Evolutionary conservation across 2,797 vertebrate species (phyloP).

Genomic region (Myoxocephalus aenaeus): DNA sequence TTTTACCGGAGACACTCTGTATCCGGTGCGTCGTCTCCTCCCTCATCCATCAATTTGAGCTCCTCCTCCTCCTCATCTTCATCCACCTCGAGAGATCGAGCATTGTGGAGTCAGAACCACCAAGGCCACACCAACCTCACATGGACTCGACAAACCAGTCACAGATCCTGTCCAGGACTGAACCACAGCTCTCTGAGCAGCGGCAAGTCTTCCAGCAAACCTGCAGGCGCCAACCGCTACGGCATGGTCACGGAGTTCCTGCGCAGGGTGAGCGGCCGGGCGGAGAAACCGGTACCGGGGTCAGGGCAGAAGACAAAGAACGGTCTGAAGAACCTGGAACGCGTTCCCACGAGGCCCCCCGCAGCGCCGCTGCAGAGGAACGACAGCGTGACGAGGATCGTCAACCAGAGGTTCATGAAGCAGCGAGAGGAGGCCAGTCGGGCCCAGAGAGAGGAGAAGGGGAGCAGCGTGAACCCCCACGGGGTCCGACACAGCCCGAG

Average conservation of each 20-base stretch:
- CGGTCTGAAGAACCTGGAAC: conserved; percentile 82
- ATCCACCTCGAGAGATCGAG: conserved; percentile 84
- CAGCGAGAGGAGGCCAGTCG: conserved; percentile 77
- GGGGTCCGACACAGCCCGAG: conserved; percentile 79
- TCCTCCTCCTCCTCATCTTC: conserved; percentile 63
- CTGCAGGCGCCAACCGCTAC: conserved; percentile 80
- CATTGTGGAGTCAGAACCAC: conserved; percentile 88
- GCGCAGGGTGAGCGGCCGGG: conserved; percentile 92
- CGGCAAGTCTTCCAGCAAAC: conserved; percentile 83
- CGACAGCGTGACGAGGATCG: conserved; percentile 88
- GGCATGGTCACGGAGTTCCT: conserved; percentile 97
- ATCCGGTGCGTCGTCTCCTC: conserved; percentile 75
- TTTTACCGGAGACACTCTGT: conserved; percentile 87
- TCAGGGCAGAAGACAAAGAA: conserved; percentile 69
- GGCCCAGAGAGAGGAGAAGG: conserved; percentile 74
- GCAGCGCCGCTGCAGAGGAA: conserved; percentile 80
- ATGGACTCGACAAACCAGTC: conserved; percentile 88
- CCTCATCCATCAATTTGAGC: conserved; percentile 54
- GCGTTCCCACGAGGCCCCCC: conserved; percentile 59
- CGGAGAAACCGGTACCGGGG: conserved; percentile 72
- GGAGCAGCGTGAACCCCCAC: conserved; percentile 48
- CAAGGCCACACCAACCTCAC: conserved; percentile 85
- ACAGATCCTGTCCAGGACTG: conserved; percentile 80
- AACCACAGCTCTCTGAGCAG: conserved; percentile 42
- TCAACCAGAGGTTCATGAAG: conserved; percentile 93